Base-by-base conservation (phyloP, 2,888 invertebrate species). In the Mycalesis mineus region DNA sequence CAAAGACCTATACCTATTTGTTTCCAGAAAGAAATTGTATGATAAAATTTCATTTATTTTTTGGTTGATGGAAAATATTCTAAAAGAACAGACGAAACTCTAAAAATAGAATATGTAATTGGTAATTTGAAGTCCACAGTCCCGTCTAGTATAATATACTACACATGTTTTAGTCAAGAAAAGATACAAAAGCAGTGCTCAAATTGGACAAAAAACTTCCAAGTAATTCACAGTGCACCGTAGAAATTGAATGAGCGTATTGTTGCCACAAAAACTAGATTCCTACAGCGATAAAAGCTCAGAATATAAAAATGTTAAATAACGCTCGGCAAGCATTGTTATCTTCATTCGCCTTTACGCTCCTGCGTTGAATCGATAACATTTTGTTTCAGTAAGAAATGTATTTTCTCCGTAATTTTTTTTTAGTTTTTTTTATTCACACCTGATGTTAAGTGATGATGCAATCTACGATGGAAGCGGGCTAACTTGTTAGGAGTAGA, bases 281-380 rank as follows among this genome's bases (percentile, higher is more conserved):
- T 15, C 15, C 7, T 15, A 11, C 2, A 31, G 29, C 51, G 51
- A 51, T 40, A 51, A 39, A 14, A 40, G 0, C 31, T 29, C 1
- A 51, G 29, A 29, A 36, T 58, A 49, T 44, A 58, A 58, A 58
- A 58, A 58, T 37, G 31, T 48, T 15, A 54, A 48, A 58, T 54
- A 48, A 49, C 44, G 45, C 49, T 47, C 45, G 36, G 15, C 36
- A 42, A 50, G 50, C 59, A 55, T 55, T 55, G 59, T 55, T 59
- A 59, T 55, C 55, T 49, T 7, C 6, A 29, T 47, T 9, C 41
- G 51, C 48, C 29, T 52, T 59, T 50, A 55, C 51, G 55, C 51
- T 55, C 11, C 40, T 50, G 39, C 1, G 39, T 51, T 36, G 22
- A 48, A 59, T 48, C 48, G 59, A 59, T 59, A 55, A 48, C 51